These are phyloP conservation scores for Zootoca vivipara DNA, from an alignment of 2,113 vertebrate genomes.

Conservation along the genomic window DNA sequence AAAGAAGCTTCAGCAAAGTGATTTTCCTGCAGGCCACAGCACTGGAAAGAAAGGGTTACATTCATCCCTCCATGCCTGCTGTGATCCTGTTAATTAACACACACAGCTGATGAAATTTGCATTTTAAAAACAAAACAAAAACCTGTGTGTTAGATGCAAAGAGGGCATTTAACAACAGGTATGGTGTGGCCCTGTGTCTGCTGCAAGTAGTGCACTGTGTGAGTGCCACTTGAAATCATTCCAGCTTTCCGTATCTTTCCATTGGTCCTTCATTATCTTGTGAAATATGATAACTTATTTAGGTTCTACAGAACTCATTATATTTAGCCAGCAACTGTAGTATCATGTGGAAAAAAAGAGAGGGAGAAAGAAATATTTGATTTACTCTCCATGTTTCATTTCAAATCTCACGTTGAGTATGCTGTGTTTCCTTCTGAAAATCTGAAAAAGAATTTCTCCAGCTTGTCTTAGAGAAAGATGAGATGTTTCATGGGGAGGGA, in stretches of 20 bases:
- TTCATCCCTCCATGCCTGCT: neutral
- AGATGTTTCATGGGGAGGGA: neutral
- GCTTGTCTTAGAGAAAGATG: neutral
- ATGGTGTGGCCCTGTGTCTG: neutral
- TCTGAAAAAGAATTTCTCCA: conserved; percentile 25
- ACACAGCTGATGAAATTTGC: neutral
- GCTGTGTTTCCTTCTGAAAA: neutral
- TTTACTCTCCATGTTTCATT: neutral
- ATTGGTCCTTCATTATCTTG: conserved; percentile 23
- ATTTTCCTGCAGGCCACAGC: neutral
- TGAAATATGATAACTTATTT: conserved; percentile 20
- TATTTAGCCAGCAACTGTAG: neutral
- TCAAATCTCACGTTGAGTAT: conserved; percentile 21
- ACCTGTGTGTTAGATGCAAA: neutral
- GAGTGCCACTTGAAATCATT: neutral
- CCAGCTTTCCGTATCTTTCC: conserved; percentile 36
- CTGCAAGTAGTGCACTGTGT: neutral
- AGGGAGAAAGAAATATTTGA: neutral
- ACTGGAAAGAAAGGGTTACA: neutral
- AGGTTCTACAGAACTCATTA: conserved; percentile 36
- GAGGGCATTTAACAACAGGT: neutral
- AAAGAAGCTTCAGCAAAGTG: neutral
- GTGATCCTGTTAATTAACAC: neutral
- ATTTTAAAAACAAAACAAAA: neutral
- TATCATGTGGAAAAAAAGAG: conserved; percentile 12